Evolutionary conservation across 2,797 vertebrate species (phyloP).

Genomic region (Sebastes diaconus): DNA sequence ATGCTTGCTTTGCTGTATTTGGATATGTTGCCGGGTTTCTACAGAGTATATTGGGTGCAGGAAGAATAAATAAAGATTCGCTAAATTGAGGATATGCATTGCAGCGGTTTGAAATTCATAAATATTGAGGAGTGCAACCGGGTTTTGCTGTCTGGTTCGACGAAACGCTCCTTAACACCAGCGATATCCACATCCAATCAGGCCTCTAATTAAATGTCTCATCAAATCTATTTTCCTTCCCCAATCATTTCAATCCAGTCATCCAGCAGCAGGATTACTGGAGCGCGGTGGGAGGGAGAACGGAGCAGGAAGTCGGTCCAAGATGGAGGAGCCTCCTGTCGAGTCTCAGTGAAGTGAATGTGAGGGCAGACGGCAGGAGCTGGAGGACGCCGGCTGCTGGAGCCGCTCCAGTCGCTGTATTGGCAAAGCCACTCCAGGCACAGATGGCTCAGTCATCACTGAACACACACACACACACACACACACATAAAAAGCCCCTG

Average conservation of each 20-base stretch:
- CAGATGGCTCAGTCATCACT: slow-evolving; percentile 75
- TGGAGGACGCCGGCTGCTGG: too few species aligned
- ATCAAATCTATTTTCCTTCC: slow-evolving; percentile 45
- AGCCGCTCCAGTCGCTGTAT: slow-evolving; percentile 25
- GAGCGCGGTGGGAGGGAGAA: slow-evolving; percentile 19
- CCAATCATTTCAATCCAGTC: slow-evolving; percentile 24
- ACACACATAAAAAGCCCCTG: slow-evolving; percentile 1
- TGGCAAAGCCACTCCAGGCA: slow-evolving; percentile 69
- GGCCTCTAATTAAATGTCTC: slow-evolving; percentile 62
- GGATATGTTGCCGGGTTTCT: not conserved
- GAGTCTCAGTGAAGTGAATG: slow-evolving; percentile 40
- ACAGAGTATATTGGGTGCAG: not conserved
- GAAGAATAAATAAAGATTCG: not conserved
- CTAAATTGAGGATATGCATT: not conserved
- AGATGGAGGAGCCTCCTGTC: slow-evolving; percentile 41
- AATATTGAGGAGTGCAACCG: not conserved
- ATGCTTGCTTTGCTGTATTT: not conserved
- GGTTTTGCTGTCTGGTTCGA: not conserved
- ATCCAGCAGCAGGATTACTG: slow-evolving; percentile 41
- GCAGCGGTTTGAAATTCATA: not conserved
- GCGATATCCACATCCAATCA: slow-evolving; percentile 17
- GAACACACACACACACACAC: slow-evolving; percentile 22
- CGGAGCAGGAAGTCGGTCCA: slow-evolving; percentile 40
- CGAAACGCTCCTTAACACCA: not conserved
- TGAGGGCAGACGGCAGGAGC: slow-evolving; percentile 59